Conservation (phyloP, 1,140 invertebrate species). For the Bursaphelenchus mucronatus region DNA sequence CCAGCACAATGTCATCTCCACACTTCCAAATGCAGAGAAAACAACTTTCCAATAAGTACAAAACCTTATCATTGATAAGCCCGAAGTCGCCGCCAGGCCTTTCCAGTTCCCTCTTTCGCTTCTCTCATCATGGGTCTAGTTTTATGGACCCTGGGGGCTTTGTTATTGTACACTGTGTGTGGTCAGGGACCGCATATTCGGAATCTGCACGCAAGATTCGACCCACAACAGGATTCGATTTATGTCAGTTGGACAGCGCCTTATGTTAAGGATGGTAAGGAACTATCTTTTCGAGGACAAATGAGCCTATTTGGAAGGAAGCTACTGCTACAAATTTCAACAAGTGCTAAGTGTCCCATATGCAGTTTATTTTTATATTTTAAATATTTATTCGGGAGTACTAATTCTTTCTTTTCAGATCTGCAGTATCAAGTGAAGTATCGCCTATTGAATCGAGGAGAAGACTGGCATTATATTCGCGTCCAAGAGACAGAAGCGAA, state of each 20-base stretch:
- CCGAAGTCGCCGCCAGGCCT: too few relatives aligned
- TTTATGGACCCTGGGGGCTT: neutral
- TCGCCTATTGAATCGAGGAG: constrained; percentile 28
- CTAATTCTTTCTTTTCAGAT: constrained; percentile 1
- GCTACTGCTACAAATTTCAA: constrained; percentile 22
- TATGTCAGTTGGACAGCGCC: constrained; percentile 44
- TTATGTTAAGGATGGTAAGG: constrained; percentile 26
- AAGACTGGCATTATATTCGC: constrained; percentile 25
- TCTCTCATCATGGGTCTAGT: too few relatives aligned
- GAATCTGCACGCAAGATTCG: constrained; percentile 43
- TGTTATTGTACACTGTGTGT: neutral
- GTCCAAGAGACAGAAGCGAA: constrained; percentile 21
- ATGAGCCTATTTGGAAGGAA: neutral
- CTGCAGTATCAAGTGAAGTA: constrained; percentile 21
- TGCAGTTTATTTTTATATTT: constrained; percentile 1
- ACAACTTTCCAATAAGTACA: too few relatives aligned
- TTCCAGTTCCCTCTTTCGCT: too few relatives aligned
- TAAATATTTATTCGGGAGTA: neutral
- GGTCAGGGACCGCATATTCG: constrained; percentile 19
- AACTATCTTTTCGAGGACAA: neutral
- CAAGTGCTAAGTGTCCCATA: constrained; percentile 22
- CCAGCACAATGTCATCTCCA: too few relatives aligned
- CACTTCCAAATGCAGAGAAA: too few relatives aligned
- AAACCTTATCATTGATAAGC: too few relatives aligned
- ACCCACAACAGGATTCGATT: constrained; percentile 37